These are phyloP conservation scores for Zonotrichia leucophrys DNA, from an alignment of 2,113 vertebrate species.

Conservation along the genomic window DNA sequence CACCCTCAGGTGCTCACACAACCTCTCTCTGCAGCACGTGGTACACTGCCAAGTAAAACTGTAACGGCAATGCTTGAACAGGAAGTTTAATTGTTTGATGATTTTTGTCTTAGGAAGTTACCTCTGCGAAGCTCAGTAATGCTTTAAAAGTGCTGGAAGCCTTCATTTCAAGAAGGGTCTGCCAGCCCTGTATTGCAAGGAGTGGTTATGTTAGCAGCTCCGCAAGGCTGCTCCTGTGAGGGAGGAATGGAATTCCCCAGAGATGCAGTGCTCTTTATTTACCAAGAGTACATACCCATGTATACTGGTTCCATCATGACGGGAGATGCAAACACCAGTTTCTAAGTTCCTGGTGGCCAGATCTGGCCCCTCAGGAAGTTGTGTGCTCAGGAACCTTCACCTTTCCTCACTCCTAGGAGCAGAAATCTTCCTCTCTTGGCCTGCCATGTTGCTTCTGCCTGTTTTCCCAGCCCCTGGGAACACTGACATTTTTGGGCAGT, in stretches of 20 bases:
- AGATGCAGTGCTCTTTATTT: background rate
- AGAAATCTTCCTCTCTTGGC: background rate
- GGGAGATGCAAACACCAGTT: background rate
- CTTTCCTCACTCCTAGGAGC: background rate
- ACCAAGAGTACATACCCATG: background rate
- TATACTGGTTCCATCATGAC: background rate
- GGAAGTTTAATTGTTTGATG: slow-evolving; percentile 71
- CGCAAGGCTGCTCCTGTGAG: background rate
- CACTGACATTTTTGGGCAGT: background rate
- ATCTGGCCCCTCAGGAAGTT: background rate
- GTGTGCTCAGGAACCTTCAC: background rate
- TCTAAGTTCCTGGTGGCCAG: background rate
- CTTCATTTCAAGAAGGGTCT: background rate
- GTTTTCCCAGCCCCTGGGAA: background rate
- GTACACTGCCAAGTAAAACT: slow-evolving; percentile 55
- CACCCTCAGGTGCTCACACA: background rate
- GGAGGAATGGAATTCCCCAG: background rate
- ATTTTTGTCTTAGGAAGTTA: slow-evolving; percentile 42
- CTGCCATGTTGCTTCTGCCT: background rate
- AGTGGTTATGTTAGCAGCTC: background rate
- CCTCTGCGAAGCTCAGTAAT: slow-evolving; percentile 10
- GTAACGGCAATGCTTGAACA: slow-evolving; percentile 48
- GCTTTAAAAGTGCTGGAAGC: background rate
- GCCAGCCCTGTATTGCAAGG: too few species aligned
- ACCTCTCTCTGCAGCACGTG: slow-evolving; percentile 5